phyloP scores from a whole-genome alignment of 1,140 invertebrate genomes.

The Neodiprion fabricii region DNA sequence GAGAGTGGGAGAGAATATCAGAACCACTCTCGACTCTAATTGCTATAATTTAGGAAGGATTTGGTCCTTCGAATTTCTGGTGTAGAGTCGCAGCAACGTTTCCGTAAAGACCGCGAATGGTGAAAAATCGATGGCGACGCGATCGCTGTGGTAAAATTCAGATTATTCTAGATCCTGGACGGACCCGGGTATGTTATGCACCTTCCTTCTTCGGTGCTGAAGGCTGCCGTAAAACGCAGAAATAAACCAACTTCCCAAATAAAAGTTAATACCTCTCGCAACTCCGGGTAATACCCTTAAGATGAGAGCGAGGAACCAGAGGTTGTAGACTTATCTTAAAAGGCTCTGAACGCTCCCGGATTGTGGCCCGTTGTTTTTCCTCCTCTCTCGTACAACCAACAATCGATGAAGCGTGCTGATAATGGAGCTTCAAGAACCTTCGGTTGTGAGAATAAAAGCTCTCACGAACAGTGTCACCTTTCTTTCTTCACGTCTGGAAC shows the following conservation, averaged over 20 bases:
- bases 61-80: no score
- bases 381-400: neutral
- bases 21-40: neutral
- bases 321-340: constrained; percentile 3
- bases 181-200: no score
- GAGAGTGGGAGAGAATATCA: neutral
- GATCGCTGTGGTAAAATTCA: no score
- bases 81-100: no score
- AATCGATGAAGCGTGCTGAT: constrained; percentile 5
- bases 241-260: neutral
- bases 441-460: neutral
- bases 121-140: no score
- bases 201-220: no score
- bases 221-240: neutral
- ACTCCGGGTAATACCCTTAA: neutral
- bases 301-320: neutral
- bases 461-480: neutral
- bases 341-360: neutral
- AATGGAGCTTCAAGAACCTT: neutral
- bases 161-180: no score
- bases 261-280: neutral
- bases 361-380: neutral
- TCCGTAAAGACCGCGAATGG: no score
- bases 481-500: neutral
- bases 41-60: neutral